These are phyloP conservation scores for Brachionus manjavacas DNA, from an alignment of 1,140 invertebrate genomes.

Conservation along the genomic window DNA sequence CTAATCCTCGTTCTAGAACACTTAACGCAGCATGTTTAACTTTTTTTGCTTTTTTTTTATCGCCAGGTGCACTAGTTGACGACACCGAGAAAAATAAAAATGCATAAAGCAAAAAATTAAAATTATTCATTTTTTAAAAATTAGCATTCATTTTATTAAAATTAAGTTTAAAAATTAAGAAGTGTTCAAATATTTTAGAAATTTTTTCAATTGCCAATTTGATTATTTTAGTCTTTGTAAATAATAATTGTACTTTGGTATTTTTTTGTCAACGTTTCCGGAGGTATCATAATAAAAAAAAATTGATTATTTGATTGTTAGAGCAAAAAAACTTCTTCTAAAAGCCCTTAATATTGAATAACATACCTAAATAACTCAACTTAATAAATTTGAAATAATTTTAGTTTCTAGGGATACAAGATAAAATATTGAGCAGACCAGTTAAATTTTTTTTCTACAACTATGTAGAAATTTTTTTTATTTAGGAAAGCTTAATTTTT, in stretches of 20 bases:
- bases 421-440: background rate
- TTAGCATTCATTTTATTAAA: background rate
- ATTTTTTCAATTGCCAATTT: background rate
- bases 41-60: conserved; percentile 27
- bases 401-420: background rate
- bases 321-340: too few species aligned
- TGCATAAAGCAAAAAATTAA: background rate
- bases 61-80: background rate
- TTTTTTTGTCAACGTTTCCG: too few species aligned
- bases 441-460: background rate
- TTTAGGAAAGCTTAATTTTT: background rate
- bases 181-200: background rate
- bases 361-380: too few species aligned
- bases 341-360: too few species aligned
- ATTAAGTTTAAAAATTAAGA: background rate
- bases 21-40: background rate
- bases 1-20: background rate
- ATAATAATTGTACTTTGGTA: too few species aligned
- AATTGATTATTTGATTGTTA: too few species aligned
- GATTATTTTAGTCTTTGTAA: background rate
- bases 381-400: background rate
- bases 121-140: background rate
- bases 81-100: background rate
- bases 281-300: too few species aligned
- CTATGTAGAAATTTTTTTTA: background rate